Percentiles rank a stretch among this genome's conserved stretches.
phyloP scores from a whole-genome alignment of 2,888 invertebrate species.

The Andrena camellia region DNA sequence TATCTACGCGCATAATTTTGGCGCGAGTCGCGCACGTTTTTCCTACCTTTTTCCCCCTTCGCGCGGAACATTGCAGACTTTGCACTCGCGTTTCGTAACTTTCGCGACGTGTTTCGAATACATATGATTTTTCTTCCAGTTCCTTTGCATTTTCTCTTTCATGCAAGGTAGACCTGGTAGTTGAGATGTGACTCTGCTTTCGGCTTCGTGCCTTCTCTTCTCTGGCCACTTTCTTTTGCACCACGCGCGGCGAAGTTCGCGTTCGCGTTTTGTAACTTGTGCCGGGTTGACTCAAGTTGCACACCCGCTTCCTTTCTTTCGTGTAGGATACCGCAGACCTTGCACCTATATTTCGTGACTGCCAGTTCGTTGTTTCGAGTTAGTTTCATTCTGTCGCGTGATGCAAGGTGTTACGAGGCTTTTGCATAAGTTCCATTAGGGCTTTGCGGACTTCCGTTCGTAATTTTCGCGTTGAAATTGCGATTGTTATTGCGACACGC shows the following conservation, averaged over 20 bases:
- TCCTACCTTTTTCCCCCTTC: neutral
- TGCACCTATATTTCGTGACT: neutral
- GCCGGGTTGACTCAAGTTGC: neutral
- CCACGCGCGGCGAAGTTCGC: neutral
- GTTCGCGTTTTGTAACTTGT: neutral
- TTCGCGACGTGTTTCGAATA: constrained; percentile 2
- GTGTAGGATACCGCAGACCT: neutral
- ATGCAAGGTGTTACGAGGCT: neutral
- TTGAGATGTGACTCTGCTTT: neutral
- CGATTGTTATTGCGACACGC: neutral
- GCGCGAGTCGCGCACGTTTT: neutral
- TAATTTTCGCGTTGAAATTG: constrained; percentile 6
- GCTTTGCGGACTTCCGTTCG: neutral
- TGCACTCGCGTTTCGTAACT: constrained; percentile 28
- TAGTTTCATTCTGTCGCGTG: too few relatives aligned
- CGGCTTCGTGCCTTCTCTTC: neutral
- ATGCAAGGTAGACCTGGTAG: neutral
- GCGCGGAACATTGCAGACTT: constrained; percentile 20
- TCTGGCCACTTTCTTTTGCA: neutral
- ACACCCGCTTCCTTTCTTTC: neutral
- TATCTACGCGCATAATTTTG: neutral
- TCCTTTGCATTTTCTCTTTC: neutral
- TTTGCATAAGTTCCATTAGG: neutral
- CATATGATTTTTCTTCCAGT: constrained; percentile 2
- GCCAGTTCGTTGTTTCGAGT: too few relatives aligned